Percentiles rank a stretch among this genome's conserved stretches.
Evolutionary conservation across 1,140 invertebrate genomes (phyloP).

Genomic region (Zaprionus inermis): DNA sequence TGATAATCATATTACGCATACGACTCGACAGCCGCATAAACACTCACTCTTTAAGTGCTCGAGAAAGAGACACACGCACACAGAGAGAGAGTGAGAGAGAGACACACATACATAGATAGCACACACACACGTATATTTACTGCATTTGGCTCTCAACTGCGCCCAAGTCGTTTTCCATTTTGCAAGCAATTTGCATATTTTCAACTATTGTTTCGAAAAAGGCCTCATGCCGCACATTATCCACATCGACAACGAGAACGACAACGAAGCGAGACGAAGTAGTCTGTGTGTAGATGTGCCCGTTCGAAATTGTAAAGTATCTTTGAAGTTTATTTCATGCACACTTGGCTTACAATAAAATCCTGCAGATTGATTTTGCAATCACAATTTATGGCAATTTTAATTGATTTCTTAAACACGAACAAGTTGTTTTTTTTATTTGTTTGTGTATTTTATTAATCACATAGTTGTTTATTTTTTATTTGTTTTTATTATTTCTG

Average conservation of each 20-base stretch:
- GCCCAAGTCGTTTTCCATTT: constrained; percentile 38
- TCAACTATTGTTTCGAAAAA: constrained; percentile 64
- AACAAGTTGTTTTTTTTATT: too few relatives aligned
- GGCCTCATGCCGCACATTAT: constrained; percentile 57
- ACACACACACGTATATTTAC: neutral
- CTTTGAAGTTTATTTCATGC: neutral
- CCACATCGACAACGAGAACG: constrained; percentile 17
- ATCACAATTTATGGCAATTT: neutral
- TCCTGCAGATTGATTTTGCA: neutral
- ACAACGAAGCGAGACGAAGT: too few relatives aligned
- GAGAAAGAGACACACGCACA: neutral
- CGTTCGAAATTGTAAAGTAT: neutral
- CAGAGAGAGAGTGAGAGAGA: too few relatives aligned
- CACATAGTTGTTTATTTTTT: too few relatives aligned
- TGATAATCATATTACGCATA: constrained; percentile 76
- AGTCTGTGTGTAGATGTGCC: too few relatives aligned
- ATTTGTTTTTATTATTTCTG: too few relatives aligned
- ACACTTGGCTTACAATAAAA: neutral
- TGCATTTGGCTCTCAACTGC: constrained; percentile 5
- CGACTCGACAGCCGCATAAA: constrained; percentile 30
- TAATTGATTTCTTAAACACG: neutral
- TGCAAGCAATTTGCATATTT: constrained; percentile 67
- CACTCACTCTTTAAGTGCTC: constrained; percentile 4
- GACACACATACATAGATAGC: neutral
- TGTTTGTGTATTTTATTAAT: too few relatives aligned